Evolutionary conservation across 1,140 invertebrate species (phyloP).

Genomic region (Pissodes strobi): DNA sequence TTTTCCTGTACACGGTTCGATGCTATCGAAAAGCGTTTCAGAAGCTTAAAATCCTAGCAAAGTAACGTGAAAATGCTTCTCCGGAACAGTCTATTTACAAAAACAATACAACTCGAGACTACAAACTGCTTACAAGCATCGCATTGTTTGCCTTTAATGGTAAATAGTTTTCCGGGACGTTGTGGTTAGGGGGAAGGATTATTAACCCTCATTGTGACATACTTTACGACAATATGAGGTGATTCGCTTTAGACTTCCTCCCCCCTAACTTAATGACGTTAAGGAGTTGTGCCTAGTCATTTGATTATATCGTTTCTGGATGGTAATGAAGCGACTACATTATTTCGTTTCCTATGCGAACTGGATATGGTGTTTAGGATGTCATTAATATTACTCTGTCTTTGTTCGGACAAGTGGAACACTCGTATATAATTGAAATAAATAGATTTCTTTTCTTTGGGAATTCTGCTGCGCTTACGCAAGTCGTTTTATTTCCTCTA

Average conservation of each 20-base stretch:
- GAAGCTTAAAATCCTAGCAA: too few relatives aligned
- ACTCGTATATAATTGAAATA: too few relatives aligned
- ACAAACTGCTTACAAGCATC: constrained; percentile 20
- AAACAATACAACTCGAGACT: too few relatives aligned
- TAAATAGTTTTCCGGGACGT: constrained; percentile 31
- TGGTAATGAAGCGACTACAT: constrained; percentile 26
- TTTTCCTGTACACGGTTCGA: too few relatives aligned
- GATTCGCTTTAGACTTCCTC: constrained; percentile 6
- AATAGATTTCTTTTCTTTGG: too few relatives aligned
- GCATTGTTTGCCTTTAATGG: constrained; percentile 22
- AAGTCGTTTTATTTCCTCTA: constrained; percentile 9
- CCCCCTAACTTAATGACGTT: constrained; percentile 25
- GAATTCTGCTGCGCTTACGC: too few relatives aligned
- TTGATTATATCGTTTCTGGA: constrained; percentile 25
- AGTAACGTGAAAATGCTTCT: too few relatives aligned
- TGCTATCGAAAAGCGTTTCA: too few relatives aligned
- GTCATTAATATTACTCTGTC: too few relatives aligned
- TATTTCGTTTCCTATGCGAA: neutral
- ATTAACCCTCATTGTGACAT: constrained; percentile 30
- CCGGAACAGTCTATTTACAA: too few relatives aligned
- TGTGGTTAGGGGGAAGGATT: constrained; percentile 30
- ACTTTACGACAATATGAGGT: constrained; percentile 19
- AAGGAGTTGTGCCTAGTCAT: constrained; percentile 27
- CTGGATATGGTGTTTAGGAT: neutral
- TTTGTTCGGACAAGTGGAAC: too few relatives aligned